Evolutionary conservation across 2,797 vertebrate genomes (phyloP), one percentile per base, ranked within the genome.

Genomic region (Helarctos malayanus): DNA sequence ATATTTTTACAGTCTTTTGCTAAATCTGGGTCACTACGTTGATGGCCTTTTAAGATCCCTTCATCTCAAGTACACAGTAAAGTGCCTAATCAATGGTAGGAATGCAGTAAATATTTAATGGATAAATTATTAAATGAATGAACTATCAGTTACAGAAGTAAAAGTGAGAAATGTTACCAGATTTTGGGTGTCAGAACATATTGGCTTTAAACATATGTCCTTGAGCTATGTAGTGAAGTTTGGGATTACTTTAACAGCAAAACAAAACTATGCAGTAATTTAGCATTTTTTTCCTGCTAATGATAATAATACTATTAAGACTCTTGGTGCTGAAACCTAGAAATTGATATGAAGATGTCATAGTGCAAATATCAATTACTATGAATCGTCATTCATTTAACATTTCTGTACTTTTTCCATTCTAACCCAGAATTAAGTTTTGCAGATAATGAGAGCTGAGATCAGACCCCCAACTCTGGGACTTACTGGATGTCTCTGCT

Each of bases 81-180:
- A 96, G 29, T 15, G 2, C 47, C 13, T 73, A 35, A n/a, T 32
- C 21, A 47, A 85, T 61, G 27, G 57, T 38, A 89, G 25, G 7
- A 76, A n/a, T 69, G 27, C 29, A 95, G 25, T 93, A 52, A 83
- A 61, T 90, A 11, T 49, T 87, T 95, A 80, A 87, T 84, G 49
- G 52, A 2, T 86, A 87, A 83, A 83, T 94, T 29, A 78, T 81
- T 45, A 59, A 85, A 71, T 71, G 3, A 57, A 38, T 38, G 1
- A 93, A 52, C 23, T 63, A 45, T 83, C 69, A 54, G 0, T 76
- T 92, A 83, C 13, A 83, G n/a, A 91, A 4, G 6, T 59, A 78
- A 81, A 93, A 73, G 10, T 65, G 21, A 94, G 11, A 94, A 90
- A 96, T 38, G 10, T 9, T 84, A 57, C 65, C n/a, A 65, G 49